These are phyloP conservation scores for Dipodomys spectabilis DNA, from an alignment of 2,113 vertebrate species.

Conservation along the genomic window DNA sequence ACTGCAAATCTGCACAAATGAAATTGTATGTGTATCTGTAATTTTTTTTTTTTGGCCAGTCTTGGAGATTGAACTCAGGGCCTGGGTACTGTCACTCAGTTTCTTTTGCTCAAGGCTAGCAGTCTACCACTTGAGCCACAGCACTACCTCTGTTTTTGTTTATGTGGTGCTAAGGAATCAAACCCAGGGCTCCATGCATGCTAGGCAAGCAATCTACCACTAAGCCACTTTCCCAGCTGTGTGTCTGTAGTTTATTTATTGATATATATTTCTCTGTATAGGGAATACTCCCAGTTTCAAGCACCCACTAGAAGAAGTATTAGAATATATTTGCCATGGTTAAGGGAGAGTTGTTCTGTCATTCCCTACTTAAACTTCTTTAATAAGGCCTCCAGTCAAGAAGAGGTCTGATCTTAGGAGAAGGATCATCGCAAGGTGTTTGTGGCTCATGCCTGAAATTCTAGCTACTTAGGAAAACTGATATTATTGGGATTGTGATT, in stretches of 20 bases:
- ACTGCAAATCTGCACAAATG: not conserved
- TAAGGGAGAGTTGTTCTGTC: not conserved
- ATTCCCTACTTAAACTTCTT: constrained; percentile 24
- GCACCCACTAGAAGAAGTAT: not conserved
- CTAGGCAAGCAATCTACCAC: too few species aligned
- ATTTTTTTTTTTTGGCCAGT: too few species aligned
- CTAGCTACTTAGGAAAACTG: too few species aligned
- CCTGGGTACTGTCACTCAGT: too few species aligned
- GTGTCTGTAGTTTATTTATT: not conserved
- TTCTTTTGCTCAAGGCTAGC: too few species aligned
- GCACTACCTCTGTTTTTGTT: too few species aligned
- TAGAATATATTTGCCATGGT: not conserved
- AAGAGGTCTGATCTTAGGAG: not conserved
- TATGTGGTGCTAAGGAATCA: too few species aligned
- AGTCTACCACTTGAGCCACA: too few species aligned
- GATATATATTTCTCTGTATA: not conserved
- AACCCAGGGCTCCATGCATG: too few species aligned
- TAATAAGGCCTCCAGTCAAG: not conserved
- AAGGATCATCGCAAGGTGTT: not conserved
- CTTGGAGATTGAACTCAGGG: too few species aligned
- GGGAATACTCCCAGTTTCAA: not conserved
- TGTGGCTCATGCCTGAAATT: not conserved
- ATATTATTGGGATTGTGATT: too few species aligned
- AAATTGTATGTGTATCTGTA: not conserved
- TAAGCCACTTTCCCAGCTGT: too few species aligned